Evolutionary conservation across 2,113 vertebrate species (phyloP).

Genomic region (Poecile atricapillus): DNA sequence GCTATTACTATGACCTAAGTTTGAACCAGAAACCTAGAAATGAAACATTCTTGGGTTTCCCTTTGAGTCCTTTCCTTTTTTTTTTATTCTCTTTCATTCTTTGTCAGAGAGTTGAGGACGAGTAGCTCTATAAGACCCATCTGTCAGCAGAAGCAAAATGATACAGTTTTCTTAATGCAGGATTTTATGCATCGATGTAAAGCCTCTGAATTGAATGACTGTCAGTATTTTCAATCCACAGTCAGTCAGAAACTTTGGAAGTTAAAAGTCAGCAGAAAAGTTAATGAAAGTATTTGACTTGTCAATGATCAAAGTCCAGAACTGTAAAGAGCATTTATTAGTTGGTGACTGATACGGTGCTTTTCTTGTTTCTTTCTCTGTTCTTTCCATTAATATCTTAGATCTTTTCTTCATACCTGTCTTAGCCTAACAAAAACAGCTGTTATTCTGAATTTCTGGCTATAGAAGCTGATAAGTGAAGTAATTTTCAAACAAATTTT

Average conservation of each 20-base stretch:
- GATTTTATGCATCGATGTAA: constrained; percentile 1
- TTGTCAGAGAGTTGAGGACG: constrained; percentile 12
- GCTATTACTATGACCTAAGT: constrained; percentile 10
- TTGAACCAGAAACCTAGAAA: constrained; percentile 63
- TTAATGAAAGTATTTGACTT: constrained; percentile 54
- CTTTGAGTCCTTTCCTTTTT: constrained; percentile 32
- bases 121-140: constrained; percentile 15
- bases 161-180: constrained; percentile 43
- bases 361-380: constrained; percentile 6
- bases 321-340: constrained; percentile 48
- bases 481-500: not conserved
- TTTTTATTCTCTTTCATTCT: constrained; percentile 37
- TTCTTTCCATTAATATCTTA: not conserved
- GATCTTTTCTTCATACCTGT: constrained; percentile 23
- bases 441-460: constrained; percentile 27
- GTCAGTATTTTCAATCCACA: constrained; percentile 13
- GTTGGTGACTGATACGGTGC: not conserved
- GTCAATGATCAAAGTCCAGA: constrained; percentile 39
- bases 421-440: constrained; percentile 10
- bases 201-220: not conserved
- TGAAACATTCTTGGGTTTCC: constrained; percentile 50
- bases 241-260: constrained; percentile 15
- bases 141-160: constrained; percentile 56
- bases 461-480: not conserved
- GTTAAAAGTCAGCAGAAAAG: constrained; percentile 39